These are phyloP conservation scores for Dicerorhinus sumatrensis DNA, from an alignment of 2,113 vertebrate species.

Conservation along the genomic window DNA sequence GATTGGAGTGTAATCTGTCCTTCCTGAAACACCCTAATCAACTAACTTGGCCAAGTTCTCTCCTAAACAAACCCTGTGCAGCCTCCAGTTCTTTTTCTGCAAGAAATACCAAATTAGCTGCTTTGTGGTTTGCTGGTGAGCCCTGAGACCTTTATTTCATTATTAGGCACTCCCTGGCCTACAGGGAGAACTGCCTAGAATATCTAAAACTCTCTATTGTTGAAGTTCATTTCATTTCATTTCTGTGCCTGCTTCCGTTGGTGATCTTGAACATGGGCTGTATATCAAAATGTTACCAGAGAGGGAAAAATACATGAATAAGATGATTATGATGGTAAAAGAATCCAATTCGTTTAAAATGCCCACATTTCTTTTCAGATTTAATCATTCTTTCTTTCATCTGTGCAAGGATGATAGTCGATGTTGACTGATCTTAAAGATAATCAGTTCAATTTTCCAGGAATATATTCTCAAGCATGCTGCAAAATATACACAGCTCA, in stretches of 20 bases:
- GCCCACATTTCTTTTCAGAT: conserved; percentile 44
- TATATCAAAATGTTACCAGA: conserved; percentile 61
- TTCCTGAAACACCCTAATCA: conserved; percentile 86
- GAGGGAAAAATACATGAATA: conserved; percentile 45
- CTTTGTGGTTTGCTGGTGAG: conserved; percentile 81
- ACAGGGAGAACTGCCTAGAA: conserved; percentile 74
- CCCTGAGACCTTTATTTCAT: conserved; percentile 76
- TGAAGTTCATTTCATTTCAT: conserved; percentile 75
- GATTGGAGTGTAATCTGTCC: conserved; percentile 76
- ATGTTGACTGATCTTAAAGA: conserved; percentile 40
- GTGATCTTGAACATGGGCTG: conserved; percentile 55
- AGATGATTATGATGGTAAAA: conserved; percentile 61
- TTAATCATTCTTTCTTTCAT: conserved; percentile 73
- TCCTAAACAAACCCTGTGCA: conserved; percentile 81
- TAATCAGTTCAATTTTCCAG: conserved; percentile 39
- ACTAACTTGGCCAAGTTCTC: conserved; percentile 83
- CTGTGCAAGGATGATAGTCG: neutral
- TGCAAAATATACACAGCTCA: conserved; percentile 20
- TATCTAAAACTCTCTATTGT: conserved; percentile 80
- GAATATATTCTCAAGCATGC: conserved; percentile 18
- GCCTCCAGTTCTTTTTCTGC: conserved; percentile 83
- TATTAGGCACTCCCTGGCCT: conserved; percentile 74
- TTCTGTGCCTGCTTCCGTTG: conserved; percentile 68
- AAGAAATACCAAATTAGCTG: conserved; percentile 83
- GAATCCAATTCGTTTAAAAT: conserved; percentile 64